Base-by-base conservation (phyloP, 2,888 invertebrate genomes). In the Lymantria dispar region DNA sequence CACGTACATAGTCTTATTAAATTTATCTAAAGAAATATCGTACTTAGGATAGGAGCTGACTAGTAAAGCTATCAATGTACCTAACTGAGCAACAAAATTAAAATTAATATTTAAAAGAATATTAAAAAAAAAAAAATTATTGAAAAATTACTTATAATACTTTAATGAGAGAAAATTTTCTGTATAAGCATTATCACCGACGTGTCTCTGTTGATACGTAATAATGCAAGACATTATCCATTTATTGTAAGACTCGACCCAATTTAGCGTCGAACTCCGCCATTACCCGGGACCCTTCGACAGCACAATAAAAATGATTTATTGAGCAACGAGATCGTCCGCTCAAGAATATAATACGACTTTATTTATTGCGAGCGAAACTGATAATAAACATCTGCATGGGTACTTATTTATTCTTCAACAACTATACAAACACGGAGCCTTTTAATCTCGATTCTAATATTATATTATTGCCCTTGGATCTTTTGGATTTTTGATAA, bases 241-340 rank as follows among this genome's bases (percentile, higher is more conserved):
- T 78, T 76, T 83, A 77, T 73, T 76, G 76, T 72, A 69, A 68
- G 70, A 78, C 74, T 76, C 78, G 81, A 83, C 80, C 84, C 85
- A 84, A 86, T 85, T 87, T 82, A 82, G 76, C 72, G 71, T 78
- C 72, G 71, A 76, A 77, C 73, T 74, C 75, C 72, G 70, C 78
- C 76, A 78, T 83, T 81, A 80, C 76, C 72, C 67, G 71, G 73
- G 76, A 79, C 83, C 83, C 83, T 87, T 86, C 84, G 83, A 83
- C 82, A 80, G 78, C 79, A 87, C 85, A 88, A 88, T 87, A 85
- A 88, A 87, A 85, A 85, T 85, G 86, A 87, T 87, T 87, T 88
- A 87, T 87, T 80, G 82, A 82, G 68, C 80, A 63, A 56, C 76
- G 76, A 83, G 79, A 84, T 85, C 83, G 79, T 72, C 76, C 77